phyloP scores from a whole-genome alignment of 2,797 vertebrate species.

The Ctenochaetus hawaiiensis region DNA sequence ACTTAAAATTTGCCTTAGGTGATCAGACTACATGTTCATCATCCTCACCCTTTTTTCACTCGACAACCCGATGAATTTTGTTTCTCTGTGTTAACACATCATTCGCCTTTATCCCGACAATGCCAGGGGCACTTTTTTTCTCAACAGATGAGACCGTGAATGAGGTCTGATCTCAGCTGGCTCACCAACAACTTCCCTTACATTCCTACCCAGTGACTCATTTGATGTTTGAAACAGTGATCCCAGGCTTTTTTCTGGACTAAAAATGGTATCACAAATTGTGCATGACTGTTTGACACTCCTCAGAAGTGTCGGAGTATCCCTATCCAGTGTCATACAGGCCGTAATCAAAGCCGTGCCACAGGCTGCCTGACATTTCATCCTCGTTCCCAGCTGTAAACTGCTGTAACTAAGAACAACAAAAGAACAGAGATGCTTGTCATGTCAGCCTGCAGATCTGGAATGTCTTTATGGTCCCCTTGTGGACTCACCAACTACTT shows the following conservation, averaged over 20 bases:
- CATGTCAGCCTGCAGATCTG: slow-evolving; percentile 45
- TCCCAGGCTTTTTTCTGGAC: slow-evolving; percentile 39
- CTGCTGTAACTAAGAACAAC: slow-evolving; percentile 37
- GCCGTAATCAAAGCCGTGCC: slow-evolving; percentile 57
- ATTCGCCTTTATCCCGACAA: slow-evolving; percentile 57
- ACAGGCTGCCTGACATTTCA: slow-evolving; percentile 46
- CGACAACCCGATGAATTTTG: slow-evolving; percentile 55
- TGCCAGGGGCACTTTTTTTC: slow-evolving; percentile 41
- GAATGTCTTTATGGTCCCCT: slow-evolving; percentile 19
- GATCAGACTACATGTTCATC: slow-evolving; percentile 51
- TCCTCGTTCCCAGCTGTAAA: slow-evolving; percentile 47
- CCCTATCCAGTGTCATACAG: slow-evolving; percentile 44
- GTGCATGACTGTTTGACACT: slow-evolving; percentile 41
- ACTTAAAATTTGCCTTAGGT: slow-evolving; percentile 63
- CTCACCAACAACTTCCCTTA: slow-evolving; percentile 34
- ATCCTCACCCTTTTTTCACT: slow-evolving; percentile 34
- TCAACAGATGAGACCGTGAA: slow-evolving; percentile 42
- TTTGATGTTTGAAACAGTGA: slow-evolving; percentile 51
- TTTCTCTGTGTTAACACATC: slow-evolving; percentile 57
- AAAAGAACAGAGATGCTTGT: slow-evolving; percentile 45
- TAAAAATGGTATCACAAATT: slow-evolving; percentile 54
- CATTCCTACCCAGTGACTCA: slow-evolving; percentile 67
- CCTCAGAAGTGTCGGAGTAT: slow-evolving; percentile 30
- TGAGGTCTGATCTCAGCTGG: slow-evolving; percentile 45
- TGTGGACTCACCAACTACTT: slow-evolving; percentile 45